phyloP scores from a whole-genome alignment of 2,797 vertebrate species.

The Eulemur coronatus region DNA sequence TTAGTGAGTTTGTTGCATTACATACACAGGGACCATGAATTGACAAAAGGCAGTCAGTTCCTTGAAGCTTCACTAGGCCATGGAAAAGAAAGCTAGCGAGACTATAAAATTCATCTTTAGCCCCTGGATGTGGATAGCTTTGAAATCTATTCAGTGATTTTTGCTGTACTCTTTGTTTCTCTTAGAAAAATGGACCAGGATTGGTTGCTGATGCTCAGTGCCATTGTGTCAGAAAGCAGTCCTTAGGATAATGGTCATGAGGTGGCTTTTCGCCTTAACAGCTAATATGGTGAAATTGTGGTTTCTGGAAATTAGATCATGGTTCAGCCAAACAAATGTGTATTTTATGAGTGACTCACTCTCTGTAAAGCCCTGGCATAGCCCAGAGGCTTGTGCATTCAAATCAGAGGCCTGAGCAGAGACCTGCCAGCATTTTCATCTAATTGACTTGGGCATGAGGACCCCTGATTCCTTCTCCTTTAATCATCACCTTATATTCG shows the following conservation, averaged over 20 bases:
- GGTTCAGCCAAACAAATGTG: slow-evolving; percentile 50
- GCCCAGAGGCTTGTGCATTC: slow-evolving; percentile 51
- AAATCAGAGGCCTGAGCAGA: slow-evolving; percentile 24
- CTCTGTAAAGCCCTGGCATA: not conserved
- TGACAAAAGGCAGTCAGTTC: not conserved
- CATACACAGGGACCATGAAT: not conserved
- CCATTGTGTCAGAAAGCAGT: not conserved
- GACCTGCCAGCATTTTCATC: slow-evolving; percentile 37
- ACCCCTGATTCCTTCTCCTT: slow-evolving; percentile 54
- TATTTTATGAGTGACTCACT: slow-evolving; percentile 61
- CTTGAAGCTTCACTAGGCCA: not conserved
- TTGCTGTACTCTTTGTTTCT: not conserved
- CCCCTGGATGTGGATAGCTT: not conserved
- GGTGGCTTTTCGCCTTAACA: not conserved
- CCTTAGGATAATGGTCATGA: not conserved
- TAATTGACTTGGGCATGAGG: slow-evolving; percentile 62
- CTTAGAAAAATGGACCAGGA: not conserved
- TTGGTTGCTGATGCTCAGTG: not conserved
- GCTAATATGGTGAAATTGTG: not conserved
- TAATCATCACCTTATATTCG: slow-evolving; percentile 67
- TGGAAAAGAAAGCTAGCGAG: not conserved
- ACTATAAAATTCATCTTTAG: not conserved
- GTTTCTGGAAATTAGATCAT: slow-evolving; percentile 51
- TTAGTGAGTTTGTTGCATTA: slow-evolving; percentile 5
- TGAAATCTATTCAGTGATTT: not conserved